Conservation (phyloP, 2,797 vertebrate genomes). For the Ctenochaetus hawaiiensis region DNA sequence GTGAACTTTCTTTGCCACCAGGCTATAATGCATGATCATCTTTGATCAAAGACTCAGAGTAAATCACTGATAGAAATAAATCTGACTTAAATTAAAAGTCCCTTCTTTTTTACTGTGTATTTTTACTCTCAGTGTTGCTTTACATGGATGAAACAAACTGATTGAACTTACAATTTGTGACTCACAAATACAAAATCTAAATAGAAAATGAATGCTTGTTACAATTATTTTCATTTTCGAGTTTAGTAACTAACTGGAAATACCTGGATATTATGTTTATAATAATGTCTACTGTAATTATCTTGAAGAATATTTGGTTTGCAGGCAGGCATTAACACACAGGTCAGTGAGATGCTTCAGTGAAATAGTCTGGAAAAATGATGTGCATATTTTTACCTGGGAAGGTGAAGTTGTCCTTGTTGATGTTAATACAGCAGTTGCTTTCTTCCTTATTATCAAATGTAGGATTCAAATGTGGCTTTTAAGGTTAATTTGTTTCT, state of each 20-base stretch:
- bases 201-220: background rate
- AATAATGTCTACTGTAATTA: background rate
- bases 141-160: no score
- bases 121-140: no score
- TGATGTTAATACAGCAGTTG: background rate
- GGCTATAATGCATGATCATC: slow-evolving; percentile 46
- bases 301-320: background rate
- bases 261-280: background rate
- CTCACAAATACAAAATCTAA: background rate
- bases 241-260: background rate
- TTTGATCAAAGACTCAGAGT: slow-evolving; percentile 54
- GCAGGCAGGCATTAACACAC: background rate
- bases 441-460: no score
- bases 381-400: background rate
- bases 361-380: background rate
- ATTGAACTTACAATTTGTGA: background rate
- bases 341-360: background rate
- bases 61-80: slow-evolving; percentile 53
- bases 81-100: slow-evolving; percentile 15
- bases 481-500: no score
- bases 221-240: background rate
- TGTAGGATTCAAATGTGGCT: no score
- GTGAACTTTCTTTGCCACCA: slow-evolving; percentile 48
- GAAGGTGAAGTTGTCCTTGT: background rate
- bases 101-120: no score